Evolutionary conservation across 2,888 invertebrate genomes (phyloP).

Genomic region (Drosophila borealis): DNA sequence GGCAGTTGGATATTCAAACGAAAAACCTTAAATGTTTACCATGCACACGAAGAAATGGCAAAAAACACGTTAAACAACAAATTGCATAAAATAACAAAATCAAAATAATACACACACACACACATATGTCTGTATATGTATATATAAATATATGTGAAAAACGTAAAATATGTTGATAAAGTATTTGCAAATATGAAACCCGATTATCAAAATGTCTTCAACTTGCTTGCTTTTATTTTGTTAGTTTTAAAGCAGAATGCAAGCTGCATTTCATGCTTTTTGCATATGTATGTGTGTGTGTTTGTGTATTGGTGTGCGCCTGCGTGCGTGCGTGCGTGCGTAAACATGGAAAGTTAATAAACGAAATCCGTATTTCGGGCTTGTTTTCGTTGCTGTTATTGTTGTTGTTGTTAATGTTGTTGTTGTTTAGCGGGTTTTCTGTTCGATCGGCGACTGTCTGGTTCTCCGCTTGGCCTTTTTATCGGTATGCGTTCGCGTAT

Average conservation of each 20-base stretch:
- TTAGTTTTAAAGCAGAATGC: conserved; percentile 13
- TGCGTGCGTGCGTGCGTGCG: conserved; percentile 34
- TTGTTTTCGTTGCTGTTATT: conserved; percentile 15
- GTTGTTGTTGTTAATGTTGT: conserved; percentile 26
- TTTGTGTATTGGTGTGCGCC: conserved; percentile 2
- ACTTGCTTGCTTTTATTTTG: background rate
- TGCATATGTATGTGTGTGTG: conserved; percentile 4
- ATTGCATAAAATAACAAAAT: conserved; percentile 45
- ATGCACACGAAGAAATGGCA: conserved; percentile 12
- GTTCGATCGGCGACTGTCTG: conserved; percentile 37
- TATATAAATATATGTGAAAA: background rate
- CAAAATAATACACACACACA: conserved; percentile 11
- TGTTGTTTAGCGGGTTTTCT: conserved; percentile 27
- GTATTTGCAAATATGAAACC: conserved; percentile 11
- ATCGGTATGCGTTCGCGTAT: conserved; percentile 49
- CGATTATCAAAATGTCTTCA: conserved; percentile 5
- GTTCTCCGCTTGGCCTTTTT: conserved; percentile 52
- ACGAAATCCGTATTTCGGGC: conserved; percentile 56
- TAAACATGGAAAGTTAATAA: conserved; percentile 53
- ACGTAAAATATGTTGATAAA: conserved; percentile 26
- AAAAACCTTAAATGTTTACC: conserved; percentile 16
- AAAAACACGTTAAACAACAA: conserved; percentile 61
- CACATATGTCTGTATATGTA: background rate
- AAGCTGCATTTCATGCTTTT: conserved; percentile 4
- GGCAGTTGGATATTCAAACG: conserved; percentile 14